Base-by-base conservation (phyloP, 1,140 invertebrate species). In the Megalonaias nervosa region DNA sequence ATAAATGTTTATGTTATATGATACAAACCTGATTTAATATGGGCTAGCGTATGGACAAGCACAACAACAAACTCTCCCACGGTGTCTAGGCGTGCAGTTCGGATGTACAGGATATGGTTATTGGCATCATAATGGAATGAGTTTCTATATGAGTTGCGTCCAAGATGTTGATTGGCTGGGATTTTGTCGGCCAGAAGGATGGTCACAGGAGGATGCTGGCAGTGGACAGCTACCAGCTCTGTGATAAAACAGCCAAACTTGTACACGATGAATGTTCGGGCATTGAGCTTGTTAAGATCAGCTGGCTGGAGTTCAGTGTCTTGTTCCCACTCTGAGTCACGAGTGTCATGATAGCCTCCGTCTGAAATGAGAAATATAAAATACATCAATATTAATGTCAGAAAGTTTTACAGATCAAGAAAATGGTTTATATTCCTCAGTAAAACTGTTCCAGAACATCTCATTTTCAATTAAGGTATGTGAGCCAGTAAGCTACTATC, bases 61-160 rank as follows among this genome's bases (percentile, higher is more conserved):
- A 90, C 86, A 16, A 88, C 80, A 48, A 88, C 74, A 73, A 89
- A 90, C 67, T 90, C 87, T 75, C 89, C 89, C 15, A 90, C 87
- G 14, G 81, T 83, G 38, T 88, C 87, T 31, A 90, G 81, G 23
- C 88, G 67, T 4, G 86, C 88, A 48, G 79, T 75, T 14, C 88
- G 74, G 58, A 90, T 66, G 75, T 90, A 90, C 80, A 90, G 65
- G 48, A 89, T 87, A 61, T 81, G 83, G 79, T 90, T 90, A 76
- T 84, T 90, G 72, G 86, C 89, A 79, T 90, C 89, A 67, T 84
- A 90, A 72, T 87, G 79, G 86, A 90, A 90, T 15, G 89, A 89
- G 81, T 90, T 90, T 60, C 87, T 78, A 78, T 88, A 90, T 16
- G 84, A 75, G 77, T 90, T 90, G 9, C 81, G 77, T 0, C 82